phyloP scores from a whole-genome alignment of 1,140 invertebrate genomes.

The Drosophila sturtevanti region DNA sequence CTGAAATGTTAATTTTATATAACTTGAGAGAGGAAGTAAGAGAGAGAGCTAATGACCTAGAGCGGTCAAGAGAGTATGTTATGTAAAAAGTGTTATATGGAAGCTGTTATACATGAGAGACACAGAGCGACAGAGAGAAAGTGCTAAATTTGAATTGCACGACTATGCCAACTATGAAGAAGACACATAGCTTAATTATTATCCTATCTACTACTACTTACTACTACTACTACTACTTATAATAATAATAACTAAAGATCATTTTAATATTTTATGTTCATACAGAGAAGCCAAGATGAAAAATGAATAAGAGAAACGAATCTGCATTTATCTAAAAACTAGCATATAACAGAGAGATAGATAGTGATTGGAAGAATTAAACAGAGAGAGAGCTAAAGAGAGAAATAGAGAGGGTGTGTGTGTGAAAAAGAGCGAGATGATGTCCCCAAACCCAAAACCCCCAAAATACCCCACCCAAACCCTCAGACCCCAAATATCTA shows the following conservation, averaged over 20 bases:
- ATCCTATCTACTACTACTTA: conserved; percentile 9
- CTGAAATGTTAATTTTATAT: conserved; percentile 80
- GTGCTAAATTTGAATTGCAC: not conserved
- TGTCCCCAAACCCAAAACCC: no score
- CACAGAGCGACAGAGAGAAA: not conserved
- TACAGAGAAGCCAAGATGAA: conserved; percentile 4
- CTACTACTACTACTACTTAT: not conserved
- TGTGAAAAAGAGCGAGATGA: no score
- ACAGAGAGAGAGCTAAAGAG: not conserved
- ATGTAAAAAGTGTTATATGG: conserved; percentile 57
- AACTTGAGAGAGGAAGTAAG: not conserved
- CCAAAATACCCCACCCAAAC: not conserved
- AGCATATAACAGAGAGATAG: conserved; percentile 21
- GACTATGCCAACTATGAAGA: conserved; percentile 11
- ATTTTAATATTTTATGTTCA: conserved; percentile 6
- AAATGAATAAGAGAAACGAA: conserved; percentile 5
- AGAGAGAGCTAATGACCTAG: conserved; percentile 30
- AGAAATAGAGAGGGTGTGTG: not conserved
- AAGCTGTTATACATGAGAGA: conserved; percentile 40
- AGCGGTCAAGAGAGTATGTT: conserved; percentile 51
- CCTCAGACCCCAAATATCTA: not conserved
- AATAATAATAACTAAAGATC: not conserved
- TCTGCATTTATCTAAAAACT: conserved; percentile 8
- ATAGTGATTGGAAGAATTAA: not conserved
- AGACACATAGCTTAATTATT: conserved; percentile 18